Percentiles rank a stretch among this genome's conserved stretches.
phyloP scores from a whole-genome alignment of 2,888 invertebrate genomes.

The Sinhomidia bicolor region DNA sequence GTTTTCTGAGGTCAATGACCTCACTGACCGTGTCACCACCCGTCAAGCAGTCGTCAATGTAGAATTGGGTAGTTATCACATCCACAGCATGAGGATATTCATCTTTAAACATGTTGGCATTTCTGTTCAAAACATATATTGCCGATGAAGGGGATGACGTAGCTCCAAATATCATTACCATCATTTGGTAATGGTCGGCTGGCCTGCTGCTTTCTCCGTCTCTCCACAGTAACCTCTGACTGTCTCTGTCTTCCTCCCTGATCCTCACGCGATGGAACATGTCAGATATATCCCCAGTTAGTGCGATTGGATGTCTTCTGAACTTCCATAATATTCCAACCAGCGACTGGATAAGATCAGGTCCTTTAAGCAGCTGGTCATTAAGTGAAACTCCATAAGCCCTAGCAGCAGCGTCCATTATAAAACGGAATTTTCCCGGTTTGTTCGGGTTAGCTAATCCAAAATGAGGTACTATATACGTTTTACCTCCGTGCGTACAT shows the following conservation, averaged over 20 bases:
- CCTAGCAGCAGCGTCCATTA: slow-evolving; percentile 62
- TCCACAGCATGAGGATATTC: slow-evolving; percentile 52
- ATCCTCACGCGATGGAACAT: slow-evolving; percentile 58
- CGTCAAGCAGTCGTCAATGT: background rate
- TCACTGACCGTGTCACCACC: background rate
- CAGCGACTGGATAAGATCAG: slow-evolving; percentile 42
- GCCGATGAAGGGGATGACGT: slow-evolving; percentile 66
- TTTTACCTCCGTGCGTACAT: background rate
- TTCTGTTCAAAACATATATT: slow-evolving; percentile 40
- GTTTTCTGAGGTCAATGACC: background rate
- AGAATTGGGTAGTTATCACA: background rate
- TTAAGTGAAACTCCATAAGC: background rate
- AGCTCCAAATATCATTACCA: slow-evolving; percentile 67
- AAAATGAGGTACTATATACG: slow-evolving; percentile 6
- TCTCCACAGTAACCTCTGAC: slow-evolving; percentile 54
- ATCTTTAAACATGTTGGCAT: slow-evolving; percentile 5
- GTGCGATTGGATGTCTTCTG: slow-evolving; percentile 36
- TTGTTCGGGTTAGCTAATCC: slow-evolving; percentile 62
- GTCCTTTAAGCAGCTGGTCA: slow-evolving; percentile 47
- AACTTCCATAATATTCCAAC: slow-evolving; percentile 29
- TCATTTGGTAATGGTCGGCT: slow-evolving; percentile 31
- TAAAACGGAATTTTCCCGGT: slow-evolving; percentile 62
- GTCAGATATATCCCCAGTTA: slow-evolving; percentile 68
- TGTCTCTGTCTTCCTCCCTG: slow-evolving; percentile 21
- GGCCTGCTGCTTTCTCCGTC: background rate